phyloP scores from a whole-genome alignment of 2,113 vertebrate genomes.

The Zingel zingel region DNA sequence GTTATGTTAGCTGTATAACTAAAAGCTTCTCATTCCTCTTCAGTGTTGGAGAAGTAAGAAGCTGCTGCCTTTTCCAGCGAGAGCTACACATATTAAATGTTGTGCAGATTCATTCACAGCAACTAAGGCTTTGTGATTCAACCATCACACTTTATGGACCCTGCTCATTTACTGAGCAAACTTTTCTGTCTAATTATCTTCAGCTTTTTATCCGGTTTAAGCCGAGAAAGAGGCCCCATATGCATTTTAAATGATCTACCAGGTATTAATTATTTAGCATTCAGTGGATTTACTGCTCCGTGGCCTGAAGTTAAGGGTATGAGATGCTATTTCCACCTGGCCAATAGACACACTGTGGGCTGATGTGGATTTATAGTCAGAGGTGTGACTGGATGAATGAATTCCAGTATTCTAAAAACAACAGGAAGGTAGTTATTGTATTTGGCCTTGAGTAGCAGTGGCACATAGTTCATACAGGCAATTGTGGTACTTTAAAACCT shows the following conservation, averaged over 20 bases:
- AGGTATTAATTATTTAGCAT: slow-evolving; percentile 67
- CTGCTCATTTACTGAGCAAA: slow-evolving; percentile 15
- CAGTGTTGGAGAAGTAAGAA: slow-evolving; percentile 22
- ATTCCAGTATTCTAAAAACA: background rate
- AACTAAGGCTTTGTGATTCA: slow-evolving; percentile 31
- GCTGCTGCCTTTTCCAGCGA: background rate
- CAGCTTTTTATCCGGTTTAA: slow-evolving; percentile 15
- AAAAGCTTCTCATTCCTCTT: slow-evolving; percentile 30
- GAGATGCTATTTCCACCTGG: slow-evolving; percentile 41
- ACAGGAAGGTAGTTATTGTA: background rate
- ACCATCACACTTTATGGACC: slow-evolving; percentile 35
- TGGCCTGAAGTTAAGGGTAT: slow-evolving; percentile 36
- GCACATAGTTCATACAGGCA: background rate
- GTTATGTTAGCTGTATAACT: slow-evolving; percentile 15
- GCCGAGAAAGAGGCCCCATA: slow-evolving; percentile 27
- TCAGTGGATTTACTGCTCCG: slow-evolving; percentile 30
- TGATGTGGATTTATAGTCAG: background rate
- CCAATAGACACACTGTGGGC: background rate
- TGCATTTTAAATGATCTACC: slow-evolving; percentile 68
- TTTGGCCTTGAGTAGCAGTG: background rate
- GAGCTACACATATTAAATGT: slow-evolving; percentile 13
- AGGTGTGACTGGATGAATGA: background rate
- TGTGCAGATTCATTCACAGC: background rate
- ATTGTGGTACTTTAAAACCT: background rate
- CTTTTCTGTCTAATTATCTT: slow-evolving; percentile 20